A percentile compares a stretch with the other conserved stretches of the same genome.
Evolutionary conservation across 2,797 vertebrate species (phyloP).

Genomic region (Sebastes paucispinis): DNA sequence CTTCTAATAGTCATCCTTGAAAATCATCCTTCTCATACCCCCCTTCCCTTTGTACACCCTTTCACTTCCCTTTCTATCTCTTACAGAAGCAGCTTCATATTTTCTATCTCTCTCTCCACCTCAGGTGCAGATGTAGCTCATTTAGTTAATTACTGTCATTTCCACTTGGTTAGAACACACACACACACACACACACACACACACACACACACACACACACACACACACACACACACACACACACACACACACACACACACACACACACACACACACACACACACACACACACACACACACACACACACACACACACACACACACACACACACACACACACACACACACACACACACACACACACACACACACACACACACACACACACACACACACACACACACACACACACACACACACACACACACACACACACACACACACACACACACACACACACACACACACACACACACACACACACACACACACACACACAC

Average conservation of each 20-base stretch:
- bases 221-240: neutral
- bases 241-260: neutral
- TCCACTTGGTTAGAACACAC: conserved; percentile 59
- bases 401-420: too few relatives aligned
- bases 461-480: too few relatives aligned
- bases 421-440: too few relatives aligned
- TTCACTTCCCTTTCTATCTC: neutral
- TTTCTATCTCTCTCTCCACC: neutral
- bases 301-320: too few relatives aligned
- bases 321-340: too few relatives aligned
- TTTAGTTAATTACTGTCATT: conserved; percentile 77
- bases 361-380: too few relatives aligned
- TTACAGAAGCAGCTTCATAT: neutral
- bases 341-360: too few relatives aligned
- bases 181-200: neutral
- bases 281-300: too few relatives aligned
- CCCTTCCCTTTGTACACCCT: neutral
- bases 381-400: too few relatives aligned
- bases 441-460: too few relatives aligned
- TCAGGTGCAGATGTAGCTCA: conserved; percentile 69
- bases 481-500: too few relatives aligned
- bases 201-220: neutral
- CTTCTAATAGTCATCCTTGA: neutral
- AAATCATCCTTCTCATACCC: neutral
- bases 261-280: too few relatives aligned